These are phyloP conservation scores for Rhagoletis zephyria DNA, from an alignment of 1,140 invertebrate genomes.

Conservation along the genomic window DNA sequence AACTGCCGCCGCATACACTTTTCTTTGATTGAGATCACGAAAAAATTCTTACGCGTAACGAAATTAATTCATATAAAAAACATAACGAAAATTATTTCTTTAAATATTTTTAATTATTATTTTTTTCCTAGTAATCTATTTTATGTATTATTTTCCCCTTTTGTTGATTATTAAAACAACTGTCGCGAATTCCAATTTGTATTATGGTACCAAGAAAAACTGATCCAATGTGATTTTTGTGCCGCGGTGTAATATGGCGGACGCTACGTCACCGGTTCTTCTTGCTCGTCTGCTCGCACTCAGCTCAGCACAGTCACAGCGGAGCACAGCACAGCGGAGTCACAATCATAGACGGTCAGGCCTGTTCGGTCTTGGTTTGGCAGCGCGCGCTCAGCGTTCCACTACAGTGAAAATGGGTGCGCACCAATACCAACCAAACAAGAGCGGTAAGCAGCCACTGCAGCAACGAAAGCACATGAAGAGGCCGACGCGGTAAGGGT, in stretches of 20 bases:
- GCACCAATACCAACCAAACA: conserved; percentile 50
- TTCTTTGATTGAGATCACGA: conserved; percentile 37
- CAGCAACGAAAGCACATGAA: not conserved
- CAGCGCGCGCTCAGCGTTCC: conserved; percentile 56
- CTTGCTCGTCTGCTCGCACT: conserved; percentile 64
- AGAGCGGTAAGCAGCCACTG: not conserved
- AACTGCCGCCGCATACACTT: conserved; percentile 15
- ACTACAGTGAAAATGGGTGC: conserved; percentile 29
- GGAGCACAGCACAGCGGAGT: conserved; percentile 39
- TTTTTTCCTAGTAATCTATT: conserved; percentile 22
- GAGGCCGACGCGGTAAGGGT: not conserved
- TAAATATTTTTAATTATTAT: conserved; percentile 34
- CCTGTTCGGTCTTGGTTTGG: conserved; percentile 7
- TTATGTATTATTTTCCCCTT: not conserved
- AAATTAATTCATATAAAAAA: conserved; percentile 41
- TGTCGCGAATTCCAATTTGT: conserved; percentile 17
- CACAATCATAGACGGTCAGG: conserved; percentile 52
- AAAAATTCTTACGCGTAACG: conserved; percentile 33
- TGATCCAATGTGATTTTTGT: conserved; percentile 57
- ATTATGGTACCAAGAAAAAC: conserved; percentile 28
- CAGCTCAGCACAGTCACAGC: conserved; percentile 57
- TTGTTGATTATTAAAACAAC: conserved; percentile 37
- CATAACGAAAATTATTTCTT: conserved; percentile 49
- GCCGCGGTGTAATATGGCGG: conserved; percentile 73
- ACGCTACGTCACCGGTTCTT: conserved; percentile 72